Evolutionary conservation across 2,888 invertebrate species (phyloP), one percentile per base, ranked within the genome.

Genomic region (Caenorhabditis uteleia): DNA sequence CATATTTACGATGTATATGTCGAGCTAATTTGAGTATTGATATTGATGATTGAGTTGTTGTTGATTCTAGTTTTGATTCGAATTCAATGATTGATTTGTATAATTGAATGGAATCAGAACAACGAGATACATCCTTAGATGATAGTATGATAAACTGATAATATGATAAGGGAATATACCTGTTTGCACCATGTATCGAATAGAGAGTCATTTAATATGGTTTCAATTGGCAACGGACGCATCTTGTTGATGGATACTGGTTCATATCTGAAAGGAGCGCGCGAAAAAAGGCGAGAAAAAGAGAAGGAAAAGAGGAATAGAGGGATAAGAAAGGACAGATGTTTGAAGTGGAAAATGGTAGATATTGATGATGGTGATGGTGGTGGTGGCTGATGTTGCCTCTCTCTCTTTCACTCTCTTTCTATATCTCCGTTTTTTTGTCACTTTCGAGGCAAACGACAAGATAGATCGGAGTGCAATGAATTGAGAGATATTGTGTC

Each of bases 1-100:
- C 55, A 29, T 51, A 61, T 31, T 61, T 61, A 43, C 61, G 54
- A 38, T 61, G 61, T 25, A 55, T 61, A 16, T 61, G 55, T 3
- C 61, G 34, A 8, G 61, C 61, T 29, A 56, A 18, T 47, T 61
- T 61, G 2, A 61, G 40, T 18, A 61, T 39, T 6, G 50, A 49
- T 3, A 61, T 21, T 6, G 45, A 33, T 8, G 54, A n/a, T 14
- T 5, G 39, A 29, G 54, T 33, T 10, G 26, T 33, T 27, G 43
- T 34, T n/a, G 8, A 36, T 25, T 53, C 48, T 6, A 54, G 39
- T 26, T 50, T 40, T 7, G 45, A 36, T 44, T 61, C 61, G 33
- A 46, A 61, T 2, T 61, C 50, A 1, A 25, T 23, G 25, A 61
- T 56, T 6, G 50, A 39, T 1, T 20, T 18, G 55, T 40, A 51